Conservation (phyloP, 1,140 invertebrate species). For the Panonychus citri region DNA sequence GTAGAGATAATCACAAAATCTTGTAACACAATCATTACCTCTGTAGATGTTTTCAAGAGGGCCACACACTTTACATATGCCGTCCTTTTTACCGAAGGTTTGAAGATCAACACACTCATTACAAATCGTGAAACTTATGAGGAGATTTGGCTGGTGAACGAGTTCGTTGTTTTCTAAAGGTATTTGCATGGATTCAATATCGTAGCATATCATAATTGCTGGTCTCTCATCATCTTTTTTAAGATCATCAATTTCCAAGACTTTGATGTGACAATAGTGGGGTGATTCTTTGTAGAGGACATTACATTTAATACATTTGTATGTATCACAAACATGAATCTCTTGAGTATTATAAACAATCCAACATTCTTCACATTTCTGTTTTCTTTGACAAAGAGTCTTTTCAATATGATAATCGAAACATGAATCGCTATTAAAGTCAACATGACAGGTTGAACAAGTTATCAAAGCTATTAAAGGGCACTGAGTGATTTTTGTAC, state of each 20-base stretch:
- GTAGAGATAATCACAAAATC: background rate
- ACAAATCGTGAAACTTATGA: background rate
- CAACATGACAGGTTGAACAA: too few species aligned
- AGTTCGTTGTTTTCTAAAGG: background rate
- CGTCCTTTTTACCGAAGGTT: background rate
- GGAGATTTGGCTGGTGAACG: background rate
- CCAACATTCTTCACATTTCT: background rate
- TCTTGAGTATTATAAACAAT: background rate
- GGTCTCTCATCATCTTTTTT: background rate
- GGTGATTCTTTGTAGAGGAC: background rate
- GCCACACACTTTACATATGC: background rate
- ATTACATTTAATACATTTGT: background rate
- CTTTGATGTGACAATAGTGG: background rate
- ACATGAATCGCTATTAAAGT: too few species aligned
- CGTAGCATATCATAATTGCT: background rate
- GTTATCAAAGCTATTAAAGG: too few species aligned
- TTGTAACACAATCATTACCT: background rate
- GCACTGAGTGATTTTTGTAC: too few species aligned
- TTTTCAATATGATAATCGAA: too few species aligned
- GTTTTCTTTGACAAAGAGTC: background rate
- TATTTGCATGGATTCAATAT: background rate
- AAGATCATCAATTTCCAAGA: background rate
- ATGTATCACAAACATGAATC: background rate
- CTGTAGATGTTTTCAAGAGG: background rate
- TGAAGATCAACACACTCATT: background rate